Base-by-base conservation (phyloP, 2,888 invertebrate genomes). In the Chloroclysta siterata region DNA sequence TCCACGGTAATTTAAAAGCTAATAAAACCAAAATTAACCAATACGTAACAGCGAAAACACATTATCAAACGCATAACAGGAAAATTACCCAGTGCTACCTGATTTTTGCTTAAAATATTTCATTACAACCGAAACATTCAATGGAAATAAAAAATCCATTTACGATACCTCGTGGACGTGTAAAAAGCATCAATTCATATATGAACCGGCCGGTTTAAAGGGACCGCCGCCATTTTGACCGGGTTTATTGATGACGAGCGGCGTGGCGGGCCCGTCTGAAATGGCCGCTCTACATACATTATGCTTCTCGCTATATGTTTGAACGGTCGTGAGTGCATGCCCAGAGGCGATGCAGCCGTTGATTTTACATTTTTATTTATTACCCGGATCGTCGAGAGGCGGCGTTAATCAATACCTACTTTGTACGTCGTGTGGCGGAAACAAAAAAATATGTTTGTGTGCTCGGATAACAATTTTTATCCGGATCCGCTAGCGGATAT, bases 351-450 rank as follows among this genome's bases (percentile, higher is more conserved):
- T 83, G 84, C 85, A 83, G 81, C 73, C 77, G 79, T 73, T 76
- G 76, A 77, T 80, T 83, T 76, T 85, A 83, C 83, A 78, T 83
- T 85, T 85, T 85, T 80, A 80, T 81, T 87, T 83, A 85, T 83
- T 77, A 79, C 76, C 76, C 70, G 72, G 66, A 75, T 50, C 78
- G 83, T 72, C 80, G 80, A 81, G 80, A 81, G 83, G 74, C 69
- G 76, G 73, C 81, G 77, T 83, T 88, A 84, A 88, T 88, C 87
- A 87, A 88, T 88, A 87, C n/a, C n/a, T n/a, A n/a, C 81, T 79
- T 81, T 79, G 77, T 77, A 74, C 76, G 76, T 69, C 72, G 77
- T 74, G 72, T 73, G 76, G 72, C 71, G 67, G 74, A 80, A 81
- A 77, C 71, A 75, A 76, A 77, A 78, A 73, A 70, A 70, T 73